Evolutionary conservation across 1,140 invertebrate species (phyloP), one percentile per base, ranked within the genome.

Genomic region (Stratiolaelaps scimitus): DNA sequence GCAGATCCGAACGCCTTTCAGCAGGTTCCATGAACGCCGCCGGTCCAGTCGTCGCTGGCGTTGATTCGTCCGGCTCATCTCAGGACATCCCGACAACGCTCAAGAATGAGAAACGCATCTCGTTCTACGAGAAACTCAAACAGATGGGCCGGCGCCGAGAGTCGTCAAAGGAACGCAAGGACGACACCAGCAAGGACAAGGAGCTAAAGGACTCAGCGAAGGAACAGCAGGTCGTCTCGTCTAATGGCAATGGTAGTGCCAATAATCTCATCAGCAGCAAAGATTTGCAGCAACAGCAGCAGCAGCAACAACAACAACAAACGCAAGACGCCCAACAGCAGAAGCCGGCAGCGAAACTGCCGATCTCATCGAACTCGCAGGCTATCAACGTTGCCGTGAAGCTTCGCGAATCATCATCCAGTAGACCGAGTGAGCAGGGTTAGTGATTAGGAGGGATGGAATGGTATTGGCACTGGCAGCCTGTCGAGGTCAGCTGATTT

Each of bases 351-450:
- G 64, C 47, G 15, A 40, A 20, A 13, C 28, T 65, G 47, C 68
- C 66, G 45, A 76, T 80, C 15, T 76, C 74, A n/a, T 74, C 76
- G 43, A 76, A 76, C 46, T 76, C 81, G 30, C 77, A 80, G 43
- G 79, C 81, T 23, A 79, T 82, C 68, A 79, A 76, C 68, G 74
- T 76, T 40, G 80, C 80, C 7, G 86, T 88, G 1, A 86, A 85
- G 77, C 77, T 88, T 71, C 77, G 69, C 20, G 70, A 68, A 0
- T 66, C 26, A 28, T 66, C 26, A 34, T 60, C 53, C 2, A 60
- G 53, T 23, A 60, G 53, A 60, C 53, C 53, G 15, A 60, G 23
- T 26, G 53, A 60, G 53, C 53, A 60, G 53, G 53, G 53, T 60
- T 20, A 60, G 53, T 26, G 26, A 4, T 6, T 40, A 40, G 5